A percentile compares a stretch with the other conserved stretches of the same genome.
Conservation (phyloP, 2,888 invertebrate species). For the Lordiphosa fenestrarum region DNA sequence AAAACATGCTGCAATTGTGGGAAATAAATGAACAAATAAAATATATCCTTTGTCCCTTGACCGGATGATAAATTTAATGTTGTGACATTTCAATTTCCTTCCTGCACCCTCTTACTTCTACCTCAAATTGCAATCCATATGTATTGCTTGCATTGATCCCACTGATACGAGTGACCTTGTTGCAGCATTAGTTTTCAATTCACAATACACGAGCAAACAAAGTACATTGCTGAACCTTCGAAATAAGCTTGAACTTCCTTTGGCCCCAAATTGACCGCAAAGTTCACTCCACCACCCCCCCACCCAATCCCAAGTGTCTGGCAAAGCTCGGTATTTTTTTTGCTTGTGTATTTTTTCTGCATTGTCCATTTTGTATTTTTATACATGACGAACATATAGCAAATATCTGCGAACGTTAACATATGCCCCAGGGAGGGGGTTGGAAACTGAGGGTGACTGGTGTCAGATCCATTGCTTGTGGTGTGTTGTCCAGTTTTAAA, state of each 20-base stretch:
- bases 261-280: constrained; percentile 26
- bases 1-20: too few species aligned
- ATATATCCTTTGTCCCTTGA: too few species aligned
- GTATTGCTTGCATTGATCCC: constrained; percentile 21
- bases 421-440: constrained; percentile 30
- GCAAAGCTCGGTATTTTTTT: constrained; percentile 19
- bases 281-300: constrained; percentile 4
- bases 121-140: background rate
- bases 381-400: constrained; percentile 38
- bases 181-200: constrained; percentile 21
- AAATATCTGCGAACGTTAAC: constrained; percentile 35
- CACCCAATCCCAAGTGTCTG: constrained; percentile 5
- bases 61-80: too few species aligned
- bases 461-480: constrained; percentile 34
- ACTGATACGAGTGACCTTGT: constrained; percentile 15
- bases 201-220: constrained; percentile 6
- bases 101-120: too few species aligned
- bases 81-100: constrained; percentile 3
- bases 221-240: constrained; percentile 16
- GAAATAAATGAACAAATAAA: too few species aligned
- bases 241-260: constrained; percentile 16
- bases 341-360: constrained; percentile 20
- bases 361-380: constrained; percentile 41
- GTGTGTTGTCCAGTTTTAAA: constrained; percentile 29
- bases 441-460: constrained; percentile 25